Percentiles rank a stretch among this genome's conserved stretches.
Conservation (phyloP, 2,888 invertebrate genomes). For the Cactoblastis cactorum region DNA sequence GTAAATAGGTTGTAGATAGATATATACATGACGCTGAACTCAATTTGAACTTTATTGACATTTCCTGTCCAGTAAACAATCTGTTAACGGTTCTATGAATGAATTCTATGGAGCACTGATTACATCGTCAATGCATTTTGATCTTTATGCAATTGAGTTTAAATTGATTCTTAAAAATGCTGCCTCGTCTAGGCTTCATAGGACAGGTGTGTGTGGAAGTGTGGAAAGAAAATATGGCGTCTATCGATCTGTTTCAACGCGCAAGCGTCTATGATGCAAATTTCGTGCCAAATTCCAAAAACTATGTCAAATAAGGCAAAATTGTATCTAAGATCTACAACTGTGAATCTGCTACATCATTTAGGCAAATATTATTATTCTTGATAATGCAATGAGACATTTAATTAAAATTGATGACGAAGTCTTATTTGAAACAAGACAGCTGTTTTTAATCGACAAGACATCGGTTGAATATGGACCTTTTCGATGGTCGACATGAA, state of each 20-base stretch:
- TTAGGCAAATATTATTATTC: neutral
- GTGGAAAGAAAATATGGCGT: constrained; percentile 28
- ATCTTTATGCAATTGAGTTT: constrained; percentile 22
- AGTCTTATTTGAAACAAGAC: constrained; percentile 22
- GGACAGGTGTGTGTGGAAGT: constrained; percentile 10
- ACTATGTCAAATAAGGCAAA: constrained; percentile 13
- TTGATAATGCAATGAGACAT: neutral
- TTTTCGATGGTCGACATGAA: constrained; percentile 41
- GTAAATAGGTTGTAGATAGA: neutral
- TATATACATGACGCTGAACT: constrained; percentile 13
- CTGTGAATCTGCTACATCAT: neutral
- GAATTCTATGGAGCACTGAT: constrained; percentile 21
- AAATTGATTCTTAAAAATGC: neutral
- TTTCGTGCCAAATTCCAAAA: constrained; percentile 23
- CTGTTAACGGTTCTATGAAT: constrained; percentile 41
- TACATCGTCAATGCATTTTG: constrained; percentile 21
- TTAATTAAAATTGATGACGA: neutral
- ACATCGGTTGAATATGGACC: constrained; percentile 29
- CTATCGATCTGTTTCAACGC: constrained; percentile 63
- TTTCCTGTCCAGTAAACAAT: constrained; percentile 38
- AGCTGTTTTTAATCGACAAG: constrained; percentile 32
- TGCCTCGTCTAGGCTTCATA: constrained; percentile 2
- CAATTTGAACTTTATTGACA: constrained; percentile 37
- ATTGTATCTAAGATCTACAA: neutral
- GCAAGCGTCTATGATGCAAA: constrained; percentile 54